Evolutionary conservation across 2,888 invertebrate genomes (phyloP).

Genomic region (Orchestes rusci): DNA sequence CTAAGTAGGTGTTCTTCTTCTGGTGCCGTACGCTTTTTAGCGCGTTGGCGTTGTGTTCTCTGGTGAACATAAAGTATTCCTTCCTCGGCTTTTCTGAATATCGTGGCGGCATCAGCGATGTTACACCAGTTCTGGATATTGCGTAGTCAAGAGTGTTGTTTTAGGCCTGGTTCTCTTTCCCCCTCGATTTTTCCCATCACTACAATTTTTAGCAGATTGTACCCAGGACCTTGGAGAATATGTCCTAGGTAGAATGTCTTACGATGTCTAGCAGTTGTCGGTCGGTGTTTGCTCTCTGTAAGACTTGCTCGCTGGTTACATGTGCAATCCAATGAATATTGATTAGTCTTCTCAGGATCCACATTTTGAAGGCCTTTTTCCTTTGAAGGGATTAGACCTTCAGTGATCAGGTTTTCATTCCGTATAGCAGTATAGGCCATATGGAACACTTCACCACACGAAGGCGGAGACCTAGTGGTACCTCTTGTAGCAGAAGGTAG

Average conservation of each 20-base stretch:
- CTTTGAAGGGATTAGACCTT: conserved; percentile 4
- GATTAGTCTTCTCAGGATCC: conserved; percentile 17
- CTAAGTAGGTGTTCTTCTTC: too few relatives aligned
- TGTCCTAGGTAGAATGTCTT: conserved; percentile 12
- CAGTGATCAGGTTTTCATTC: conserved; percentile 11
- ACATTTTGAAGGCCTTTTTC: conserved; percentile 13
- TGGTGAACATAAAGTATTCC: too few relatives aligned
- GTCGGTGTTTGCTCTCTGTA: too few relatives aligned
- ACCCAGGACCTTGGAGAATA: conserved; percentile 6
- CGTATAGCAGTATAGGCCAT: conserved; percentile 8
- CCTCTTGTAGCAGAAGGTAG: conserved; percentile 9
- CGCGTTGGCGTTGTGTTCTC: too few relatives aligned
- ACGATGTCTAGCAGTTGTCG: conserved; percentile 9
- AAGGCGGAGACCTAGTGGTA: conserved; percentile 6
- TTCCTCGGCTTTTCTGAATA: too few relatives aligned
- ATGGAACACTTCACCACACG: conserved; percentile 8
- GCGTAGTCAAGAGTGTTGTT: too few relatives aligned
- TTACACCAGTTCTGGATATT: too few relatives aligned
- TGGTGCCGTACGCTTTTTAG: too few relatives aligned
- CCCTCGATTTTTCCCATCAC: conserved; percentile 11
- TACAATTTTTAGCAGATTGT: conserved; percentile 7
- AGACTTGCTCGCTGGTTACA: conserved; percentile 13
- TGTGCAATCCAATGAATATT: conserved; percentile 16
- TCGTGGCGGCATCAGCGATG: too few relatives aligned
- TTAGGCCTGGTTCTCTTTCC: conserved; percentile 10